phyloP scores from a whole-genome alignment of 1,140 invertebrate species.

The Aleiodes sp. region DNA sequence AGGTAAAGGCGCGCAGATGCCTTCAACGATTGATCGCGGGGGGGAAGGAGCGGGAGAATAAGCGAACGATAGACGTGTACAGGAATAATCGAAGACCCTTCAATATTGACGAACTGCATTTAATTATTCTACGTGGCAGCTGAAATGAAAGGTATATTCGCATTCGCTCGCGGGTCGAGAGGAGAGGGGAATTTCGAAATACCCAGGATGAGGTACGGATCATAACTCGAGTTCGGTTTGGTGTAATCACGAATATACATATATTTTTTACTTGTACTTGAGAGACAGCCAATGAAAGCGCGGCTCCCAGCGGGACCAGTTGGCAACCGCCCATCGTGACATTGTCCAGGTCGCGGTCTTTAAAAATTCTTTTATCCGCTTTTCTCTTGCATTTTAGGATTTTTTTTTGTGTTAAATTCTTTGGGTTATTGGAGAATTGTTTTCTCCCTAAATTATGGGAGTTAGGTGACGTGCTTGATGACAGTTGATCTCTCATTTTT shows the following conservation, averaged over 20 bases:
- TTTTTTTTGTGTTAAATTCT: constrained; percentile 34
- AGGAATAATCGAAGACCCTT: constrained; percentile 17
- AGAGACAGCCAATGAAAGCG: constrained; percentile 48
- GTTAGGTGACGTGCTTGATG: neutral
- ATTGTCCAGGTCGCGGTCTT: constrained; percentile 49
- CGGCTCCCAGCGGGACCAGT: constrained; percentile 60
- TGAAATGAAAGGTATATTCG: constrained; percentile 27
- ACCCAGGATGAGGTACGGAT: constrained; percentile 7
- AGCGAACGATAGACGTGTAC: constrained; percentile 17
- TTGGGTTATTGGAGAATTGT: neutral
- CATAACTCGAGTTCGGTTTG: neutral
- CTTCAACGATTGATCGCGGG: constrained; percentile 7
- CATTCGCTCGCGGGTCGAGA: neutral
- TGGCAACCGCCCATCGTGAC: constrained; percentile 63
- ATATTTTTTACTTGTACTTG: constrained; percentile 42
- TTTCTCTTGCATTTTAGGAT: constrained; percentile 13
- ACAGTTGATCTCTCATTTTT: too few species aligned
- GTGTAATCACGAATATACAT: neutral
- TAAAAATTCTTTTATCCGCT: constrained; percentile 35
- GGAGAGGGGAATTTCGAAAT: neutral
- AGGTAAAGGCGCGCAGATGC: constrained; percentile 11
- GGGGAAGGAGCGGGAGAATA: too few species aligned
- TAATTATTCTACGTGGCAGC: constrained; percentile 27
- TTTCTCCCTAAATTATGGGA: too few species aligned
- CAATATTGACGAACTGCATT: constrained; percentile 26